Percentiles rank a stretch among this genome's conserved stretches.
Evolutionary conservation across 2,113 vertebrate species (phyloP).

Genomic region (Anthoscopus minutus): DNA sequence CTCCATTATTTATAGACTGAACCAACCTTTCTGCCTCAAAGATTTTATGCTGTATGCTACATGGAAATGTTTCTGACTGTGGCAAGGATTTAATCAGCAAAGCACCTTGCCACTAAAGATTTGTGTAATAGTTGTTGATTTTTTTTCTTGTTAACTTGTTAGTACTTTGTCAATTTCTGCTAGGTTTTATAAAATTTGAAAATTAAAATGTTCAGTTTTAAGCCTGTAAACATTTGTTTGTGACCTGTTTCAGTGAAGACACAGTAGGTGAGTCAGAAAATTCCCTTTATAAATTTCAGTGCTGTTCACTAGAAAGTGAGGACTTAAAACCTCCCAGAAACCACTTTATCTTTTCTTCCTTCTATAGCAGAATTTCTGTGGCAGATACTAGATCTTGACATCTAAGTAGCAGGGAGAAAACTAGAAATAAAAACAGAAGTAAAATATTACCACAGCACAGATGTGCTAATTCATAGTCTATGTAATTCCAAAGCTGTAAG

Average conservation of each 20-base stretch:
- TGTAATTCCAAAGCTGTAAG: background rate
- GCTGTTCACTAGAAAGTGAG: background rate
- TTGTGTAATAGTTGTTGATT: background rate
- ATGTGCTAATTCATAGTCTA: too few species aligned
- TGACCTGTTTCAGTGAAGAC: background rate
- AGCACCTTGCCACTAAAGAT: background rate
- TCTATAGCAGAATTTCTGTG: background rate
- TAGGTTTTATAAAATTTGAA: background rate
- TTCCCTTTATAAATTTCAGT: background rate
- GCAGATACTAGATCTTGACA: background rate
- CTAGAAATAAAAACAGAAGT: background rate
- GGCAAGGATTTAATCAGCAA: background rate
- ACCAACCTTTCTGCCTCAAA: background rate
- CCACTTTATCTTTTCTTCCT: background rate
- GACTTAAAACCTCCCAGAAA: background rate
- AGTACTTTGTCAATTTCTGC: background rate
- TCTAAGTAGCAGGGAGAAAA: background rate
- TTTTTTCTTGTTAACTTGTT: background rate
- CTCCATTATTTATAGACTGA: conserved; percentile 6
- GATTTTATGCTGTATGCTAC: background rate
- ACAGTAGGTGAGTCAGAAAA: background rate
- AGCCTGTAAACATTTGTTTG: background rate
- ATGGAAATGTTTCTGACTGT: background rate
- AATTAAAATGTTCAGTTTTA: background rate
- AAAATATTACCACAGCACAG: background rate